These are phyloP conservation scores for Actinemys pallida DNA, from an alignment of 2,113 vertebrate species.

Conservation along the genomic window DNA sequence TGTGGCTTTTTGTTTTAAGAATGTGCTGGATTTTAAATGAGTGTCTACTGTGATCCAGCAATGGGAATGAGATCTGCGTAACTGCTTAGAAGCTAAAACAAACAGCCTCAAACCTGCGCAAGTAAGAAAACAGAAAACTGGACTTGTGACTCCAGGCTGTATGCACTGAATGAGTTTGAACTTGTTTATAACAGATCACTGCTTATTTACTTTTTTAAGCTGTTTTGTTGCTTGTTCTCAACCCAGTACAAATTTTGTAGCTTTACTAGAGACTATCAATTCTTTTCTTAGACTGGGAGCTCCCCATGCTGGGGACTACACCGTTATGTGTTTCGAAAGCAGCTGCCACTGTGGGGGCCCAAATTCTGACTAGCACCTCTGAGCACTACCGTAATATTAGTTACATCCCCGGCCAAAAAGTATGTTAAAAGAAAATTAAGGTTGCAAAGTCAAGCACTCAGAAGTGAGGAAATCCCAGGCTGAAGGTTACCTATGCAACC, in stretches of 20 bases:
- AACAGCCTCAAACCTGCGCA: background rate
- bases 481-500: background rate
- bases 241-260: background rate
- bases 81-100: slow-evolving; percentile 6
- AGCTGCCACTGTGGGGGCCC: background rate
- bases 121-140: slow-evolving; percentile 13
- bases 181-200: background rate
- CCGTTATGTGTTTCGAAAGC: fast-evolving
- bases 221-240: background rate
- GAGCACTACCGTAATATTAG: background rate
- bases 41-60: background rate
- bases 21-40: background rate
- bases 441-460: background rate
- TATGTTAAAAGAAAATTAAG: background rate
- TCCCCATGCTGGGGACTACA: background rate
- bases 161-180: background rate
- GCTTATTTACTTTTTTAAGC: background rate
- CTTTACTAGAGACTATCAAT: background rate
- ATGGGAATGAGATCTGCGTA: background rate
- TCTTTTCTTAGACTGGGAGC: background rate
- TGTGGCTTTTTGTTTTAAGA: background rate
- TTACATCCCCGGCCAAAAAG: background rate
- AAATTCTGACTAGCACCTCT: background rate
- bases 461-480: background rate
- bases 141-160: background rate